These are phyloP conservation scores for Bolborhynchus lineola DNA, from an alignment of 2,113 vertebrate genomes.

Conservation along the genomic window DNA sequence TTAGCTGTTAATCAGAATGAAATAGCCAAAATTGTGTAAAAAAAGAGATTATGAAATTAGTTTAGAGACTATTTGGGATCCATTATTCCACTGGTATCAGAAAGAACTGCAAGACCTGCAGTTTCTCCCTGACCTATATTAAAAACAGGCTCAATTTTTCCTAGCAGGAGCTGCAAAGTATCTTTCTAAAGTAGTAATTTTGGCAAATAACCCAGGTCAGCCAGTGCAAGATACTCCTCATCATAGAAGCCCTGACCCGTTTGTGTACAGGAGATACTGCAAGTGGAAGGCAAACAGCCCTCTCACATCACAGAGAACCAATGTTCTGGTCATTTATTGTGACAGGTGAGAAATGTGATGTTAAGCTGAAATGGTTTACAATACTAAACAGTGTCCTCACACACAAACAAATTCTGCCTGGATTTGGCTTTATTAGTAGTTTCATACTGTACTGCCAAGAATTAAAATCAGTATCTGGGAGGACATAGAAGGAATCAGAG, in stretches of 20 bases:
- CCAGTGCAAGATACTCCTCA: background rate
- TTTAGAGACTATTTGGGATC: background rate
- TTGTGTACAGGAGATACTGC: background rate
- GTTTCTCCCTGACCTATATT: background rate
- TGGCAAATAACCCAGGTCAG: background rate
- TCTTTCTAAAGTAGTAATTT: background rate
- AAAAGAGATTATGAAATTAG: background rate
- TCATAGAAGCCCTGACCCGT: background rate
- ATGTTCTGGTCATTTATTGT: background rate
- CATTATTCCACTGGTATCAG: background rate
- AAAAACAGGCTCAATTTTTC: background rate
- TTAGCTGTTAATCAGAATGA: background rate
- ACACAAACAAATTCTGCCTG: background rate
- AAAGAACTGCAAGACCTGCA: background rate
- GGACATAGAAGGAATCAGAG: background rate
- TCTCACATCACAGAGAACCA: background rate
- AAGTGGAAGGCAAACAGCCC: background rate
- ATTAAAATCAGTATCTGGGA: background rate
- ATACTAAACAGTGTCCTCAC: background rate
- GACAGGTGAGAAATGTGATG: background rate
- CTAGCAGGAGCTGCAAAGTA: background rate
- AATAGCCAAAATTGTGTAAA: background rate
- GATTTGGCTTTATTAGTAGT: background rate
- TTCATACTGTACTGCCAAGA: background rate
- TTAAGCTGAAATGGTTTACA: background rate